A percentile compares a stretch with the other conserved stretches of the same genome.
phyloP scores from a whole-genome alignment of 2,888 invertebrate genomes.

The Tenthredo scrophulariae region DNA sequence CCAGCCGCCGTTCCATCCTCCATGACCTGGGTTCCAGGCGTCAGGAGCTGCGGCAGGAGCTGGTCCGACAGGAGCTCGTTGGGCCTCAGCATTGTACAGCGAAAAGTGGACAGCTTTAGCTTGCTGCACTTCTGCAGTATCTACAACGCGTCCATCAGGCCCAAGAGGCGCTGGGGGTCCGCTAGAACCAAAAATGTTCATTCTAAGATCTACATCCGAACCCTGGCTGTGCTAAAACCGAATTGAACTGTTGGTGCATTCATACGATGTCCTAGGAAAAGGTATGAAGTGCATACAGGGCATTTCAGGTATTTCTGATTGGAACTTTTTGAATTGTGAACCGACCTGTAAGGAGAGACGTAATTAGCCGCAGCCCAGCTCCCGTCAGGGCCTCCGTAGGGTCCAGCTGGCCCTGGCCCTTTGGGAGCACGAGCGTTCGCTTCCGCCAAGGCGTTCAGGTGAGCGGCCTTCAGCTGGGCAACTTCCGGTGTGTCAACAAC shows the following conservation, averaged over 20 bases:
- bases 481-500: conserved; percentile 76
- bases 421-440: conserved; percentile 74
- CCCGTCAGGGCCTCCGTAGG: conserved; percentile 64
- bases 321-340: not conserved
- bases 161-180: conserved; percentile 76
- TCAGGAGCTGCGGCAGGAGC: conserved; percentile 63
- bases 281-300: not conserved
- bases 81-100: conserved; percentile 72
- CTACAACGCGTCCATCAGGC: conserved; percentile 74
- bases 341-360: conserved; percentile 66
- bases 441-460: conserved; percentile 72
- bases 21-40: conserved; percentile 65
- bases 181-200: conserved; percentile 60
- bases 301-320: not conserved
- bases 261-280: not conserved
- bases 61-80: conserved; percentile 64
- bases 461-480: conserved; percentile 72
- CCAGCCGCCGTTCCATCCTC: conserved; percentile 61
- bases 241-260: not conserved
- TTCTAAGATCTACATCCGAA: not conserved
- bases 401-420: conserved; percentile 59
- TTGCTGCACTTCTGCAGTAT: conserved; percentile 76
- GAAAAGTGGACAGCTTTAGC: conserved; percentile 76
- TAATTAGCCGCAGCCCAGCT: conserved; percentile 64
- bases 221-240: not conserved